phyloP scores from a whole-genome alignment of 2,797 vertebrate genomes.

The Enoplosus armatus region DNA sequence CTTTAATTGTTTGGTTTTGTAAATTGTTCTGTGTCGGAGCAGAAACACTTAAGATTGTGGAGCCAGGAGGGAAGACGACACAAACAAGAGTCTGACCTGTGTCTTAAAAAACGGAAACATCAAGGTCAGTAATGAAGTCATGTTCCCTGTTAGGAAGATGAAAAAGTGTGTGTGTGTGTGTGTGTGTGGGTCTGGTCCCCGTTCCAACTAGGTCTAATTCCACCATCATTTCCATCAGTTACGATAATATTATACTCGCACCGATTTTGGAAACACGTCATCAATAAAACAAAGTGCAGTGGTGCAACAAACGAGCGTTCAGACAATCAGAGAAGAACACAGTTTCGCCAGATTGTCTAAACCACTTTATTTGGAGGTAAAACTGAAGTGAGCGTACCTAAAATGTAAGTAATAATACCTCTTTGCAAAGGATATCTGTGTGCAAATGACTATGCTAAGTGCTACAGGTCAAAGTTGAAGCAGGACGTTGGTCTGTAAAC shows the following conservation, averaged over 20 bases:
- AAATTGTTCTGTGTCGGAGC: not conserved
- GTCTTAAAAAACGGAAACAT: conserved; percentile 22
- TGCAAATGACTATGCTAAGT: too few species aligned
- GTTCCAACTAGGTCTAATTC: not conserved
- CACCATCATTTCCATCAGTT: not conserved
- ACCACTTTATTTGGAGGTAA: not conserved
- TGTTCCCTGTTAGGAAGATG: not conserved
- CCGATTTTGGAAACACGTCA: not conserved
- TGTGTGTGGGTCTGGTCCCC: not conserved
- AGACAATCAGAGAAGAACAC: not conserved
- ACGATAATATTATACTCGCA: not conserved
- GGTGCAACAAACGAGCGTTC: not conserved
- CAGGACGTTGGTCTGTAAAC: too few species aligned
- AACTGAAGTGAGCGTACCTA: not conserved
- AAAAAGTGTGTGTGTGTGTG: conserved; percentile 2
- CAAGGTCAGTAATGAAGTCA: conserved; percentile 1
- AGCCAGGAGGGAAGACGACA: conserved; percentile 25
- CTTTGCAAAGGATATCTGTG: not conserved
- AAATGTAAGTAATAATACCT: not conserved
- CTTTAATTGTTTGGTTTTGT: conserved; percentile 9
- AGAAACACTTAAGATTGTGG: conserved; percentile 16
- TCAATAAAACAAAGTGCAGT: not conserved
- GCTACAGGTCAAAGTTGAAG: not conserved
- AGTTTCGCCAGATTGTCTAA: not conserved
- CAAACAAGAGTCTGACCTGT: conserved; percentile 32